Evolutionary conservation across 2,888 invertebrate species (phyloP).

Genomic region (Catocala sponsa): DNA sequence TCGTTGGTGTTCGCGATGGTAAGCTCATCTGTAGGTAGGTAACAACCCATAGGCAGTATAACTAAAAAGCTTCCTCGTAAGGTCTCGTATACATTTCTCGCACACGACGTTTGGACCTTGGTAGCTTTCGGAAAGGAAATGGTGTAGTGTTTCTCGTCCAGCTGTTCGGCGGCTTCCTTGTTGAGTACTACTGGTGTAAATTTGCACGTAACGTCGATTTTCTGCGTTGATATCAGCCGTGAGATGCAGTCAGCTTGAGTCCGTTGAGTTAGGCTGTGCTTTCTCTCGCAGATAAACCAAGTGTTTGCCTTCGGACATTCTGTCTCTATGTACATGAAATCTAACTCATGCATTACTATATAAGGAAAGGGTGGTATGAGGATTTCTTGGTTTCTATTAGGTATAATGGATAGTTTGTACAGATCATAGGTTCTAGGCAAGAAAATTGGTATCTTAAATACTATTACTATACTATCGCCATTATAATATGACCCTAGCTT

Average conservation of each 20-base stretch:
- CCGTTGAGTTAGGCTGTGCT: neutral
- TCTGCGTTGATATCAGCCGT: conserved; percentile 9
- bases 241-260: conserved; percentile 13
- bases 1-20: conserved; percentile 8
- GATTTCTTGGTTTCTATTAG: conserved; percentile 25
- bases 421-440: neutral
- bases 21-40: too few species aligned
- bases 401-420: conserved; percentile 14
- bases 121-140: conserved; percentile 8
- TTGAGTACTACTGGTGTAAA: neutral
- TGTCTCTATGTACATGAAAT: conserved; percentile 35
- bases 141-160: conserved; percentile 17
- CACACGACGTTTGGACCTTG: conserved; percentile 4
- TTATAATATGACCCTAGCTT: conserved; percentile 30
- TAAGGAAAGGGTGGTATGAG: conserved; percentile 28
- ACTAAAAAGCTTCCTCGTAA: conserved; percentile 8
- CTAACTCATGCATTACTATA: conserved; percentile 26
- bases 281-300: conserved; percentile 20
- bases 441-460: conserved; percentile 26
- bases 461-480: conserved; percentile 22
- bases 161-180: conserved; percentile 10
- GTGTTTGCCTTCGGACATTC: conserved; percentile 32
- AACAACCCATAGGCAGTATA: conserved; percentile 1
- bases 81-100: neutral
- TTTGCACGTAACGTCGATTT: conserved; percentile 4